phyloP scores from a whole-genome alignment of 2,797 vertebrate species.

The Poeciliopsis infans region DNA sequence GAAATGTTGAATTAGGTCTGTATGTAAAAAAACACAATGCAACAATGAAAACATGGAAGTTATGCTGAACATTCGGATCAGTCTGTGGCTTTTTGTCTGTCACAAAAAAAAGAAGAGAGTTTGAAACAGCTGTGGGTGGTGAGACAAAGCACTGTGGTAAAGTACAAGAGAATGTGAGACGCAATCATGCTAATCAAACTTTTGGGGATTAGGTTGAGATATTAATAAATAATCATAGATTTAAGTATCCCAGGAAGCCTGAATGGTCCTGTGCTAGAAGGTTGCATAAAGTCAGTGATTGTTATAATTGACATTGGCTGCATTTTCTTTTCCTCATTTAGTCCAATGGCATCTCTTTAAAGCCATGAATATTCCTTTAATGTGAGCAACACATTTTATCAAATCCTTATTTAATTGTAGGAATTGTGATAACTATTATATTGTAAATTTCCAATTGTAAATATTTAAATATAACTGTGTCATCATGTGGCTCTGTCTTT shows the following conservation, averaged over 20 bases:
- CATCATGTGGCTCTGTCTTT: conserved; percentile 77
- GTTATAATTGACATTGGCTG: conserved; percentile 28
- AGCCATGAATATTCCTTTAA: conserved; percentile 68
- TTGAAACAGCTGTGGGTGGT: not conserved
- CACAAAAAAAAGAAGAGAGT: not conserved
- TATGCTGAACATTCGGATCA: not conserved
- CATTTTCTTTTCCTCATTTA: conserved; percentile 23
- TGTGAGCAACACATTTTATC: conserved; percentile 63
- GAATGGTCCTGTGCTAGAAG: not conserved
- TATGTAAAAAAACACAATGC: not conserved
- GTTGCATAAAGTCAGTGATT: conserved; percentile 26
- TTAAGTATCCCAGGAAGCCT: conserved; percentile 11
- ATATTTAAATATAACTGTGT: conserved; percentile 70
- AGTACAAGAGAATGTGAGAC: not conserved
- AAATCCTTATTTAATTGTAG: conserved; percentile 71
- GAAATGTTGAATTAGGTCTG: conserved; percentile 20
- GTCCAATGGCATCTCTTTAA: conserved; percentile 49
- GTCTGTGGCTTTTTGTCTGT: not conserved
- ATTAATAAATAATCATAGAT: not conserved
- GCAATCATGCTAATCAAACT: not conserved
- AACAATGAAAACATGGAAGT: not conserved
- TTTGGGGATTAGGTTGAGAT: not conserved
- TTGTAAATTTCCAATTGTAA: conserved; percentile 84
- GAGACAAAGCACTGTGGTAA: not conserved
- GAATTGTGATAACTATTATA: conserved; percentile 81